Conservation (phyloP, 2,797 vertebrate genomes). For the Falco berigora region DNA sequence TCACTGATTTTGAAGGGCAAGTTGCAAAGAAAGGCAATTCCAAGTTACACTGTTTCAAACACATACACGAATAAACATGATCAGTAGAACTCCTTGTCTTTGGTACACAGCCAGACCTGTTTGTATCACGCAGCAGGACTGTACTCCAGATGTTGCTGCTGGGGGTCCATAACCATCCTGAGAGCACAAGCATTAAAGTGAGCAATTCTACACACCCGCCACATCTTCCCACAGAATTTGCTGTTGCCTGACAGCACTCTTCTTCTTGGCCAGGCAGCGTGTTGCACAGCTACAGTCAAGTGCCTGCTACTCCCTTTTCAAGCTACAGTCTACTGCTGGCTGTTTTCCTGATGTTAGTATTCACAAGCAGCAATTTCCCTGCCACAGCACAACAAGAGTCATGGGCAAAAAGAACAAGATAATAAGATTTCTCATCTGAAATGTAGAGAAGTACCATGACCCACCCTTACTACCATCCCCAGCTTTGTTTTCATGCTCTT, state of each 20-base stretch:
- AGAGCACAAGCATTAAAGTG: neutral
- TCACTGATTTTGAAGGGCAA: neutral
- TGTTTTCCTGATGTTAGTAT: neutral
- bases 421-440: neutral
- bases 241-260: neutral
- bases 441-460: neutral
- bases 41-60: neutral
- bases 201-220: neutral
- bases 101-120: neutral
- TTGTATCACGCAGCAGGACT: neutral
- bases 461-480: neutral
- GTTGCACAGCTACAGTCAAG: neutral
- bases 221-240: rapidly evolving
- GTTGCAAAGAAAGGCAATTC: neutral
- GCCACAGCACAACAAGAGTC: neutral
- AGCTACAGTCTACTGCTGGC: neutral
- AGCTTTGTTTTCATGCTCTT: neutral
- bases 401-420: neutral
- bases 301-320: neutral
- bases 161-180: neutral
- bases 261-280: neutral
- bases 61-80: neutral
- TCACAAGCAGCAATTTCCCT: neutral
- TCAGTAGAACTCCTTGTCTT: neutral
- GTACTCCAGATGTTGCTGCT: neutral